Percentiles rank a stretch among this genome's conserved stretches.
Evolutionary conservation across 2,888 invertebrate genomes (phyloP).

Genomic region (Drosophila stalkeri): DNA sequence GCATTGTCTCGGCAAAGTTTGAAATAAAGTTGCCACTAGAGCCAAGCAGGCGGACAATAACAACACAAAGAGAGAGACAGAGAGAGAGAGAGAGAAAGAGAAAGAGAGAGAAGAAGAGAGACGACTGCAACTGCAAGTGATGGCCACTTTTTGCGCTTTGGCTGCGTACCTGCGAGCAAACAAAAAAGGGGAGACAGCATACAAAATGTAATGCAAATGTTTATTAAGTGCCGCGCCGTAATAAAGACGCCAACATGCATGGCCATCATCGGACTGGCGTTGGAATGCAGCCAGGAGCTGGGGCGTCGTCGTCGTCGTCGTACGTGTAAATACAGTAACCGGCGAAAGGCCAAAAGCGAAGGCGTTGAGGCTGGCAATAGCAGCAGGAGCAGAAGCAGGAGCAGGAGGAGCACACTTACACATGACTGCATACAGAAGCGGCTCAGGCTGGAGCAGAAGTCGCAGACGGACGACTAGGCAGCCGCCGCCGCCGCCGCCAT

Average conservation of each 20-base stretch:
- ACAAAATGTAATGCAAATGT: constrained; percentile 74
- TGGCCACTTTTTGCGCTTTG: constrained; percentile 24
- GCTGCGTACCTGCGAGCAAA: constrained; percentile 11
- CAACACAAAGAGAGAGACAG: constrained; percentile 19
- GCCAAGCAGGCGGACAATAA: background rate
- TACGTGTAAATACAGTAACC: constrained; percentile 73
- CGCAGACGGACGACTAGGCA: constrained; percentile 3
- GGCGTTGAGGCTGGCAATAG: background rate
- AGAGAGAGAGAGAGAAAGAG: too few species aligned
- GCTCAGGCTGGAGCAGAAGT: constrained; percentile 5
- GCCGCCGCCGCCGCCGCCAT: constrained; percentile 15
- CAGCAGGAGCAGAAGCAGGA: background rate
- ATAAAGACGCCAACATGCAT: constrained; percentile 73
- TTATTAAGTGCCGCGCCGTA: constrained; percentile 76
- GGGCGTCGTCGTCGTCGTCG: constrained; percentile 59
- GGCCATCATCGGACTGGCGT: constrained; percentile 25
- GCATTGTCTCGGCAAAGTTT: constrained; percentile 68
- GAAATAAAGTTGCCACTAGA: constrained; percentile 56
- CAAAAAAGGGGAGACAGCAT: constrained; percentile 13
- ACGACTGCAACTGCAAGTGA: constrained; percentile 50
- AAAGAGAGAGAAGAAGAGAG: too few species aligned
- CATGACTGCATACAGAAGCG: constrained; percentile 31
- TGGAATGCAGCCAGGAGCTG: constrained; percentile 41
- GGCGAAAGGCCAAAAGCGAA: constrained; percentile 11
- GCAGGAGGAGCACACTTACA: constrained; percentile 16